Evolutionary conservation across 53 echinoderm and acorn worm species (phyloP).

Genomic region (Apostichopus leukothele): DNA sequence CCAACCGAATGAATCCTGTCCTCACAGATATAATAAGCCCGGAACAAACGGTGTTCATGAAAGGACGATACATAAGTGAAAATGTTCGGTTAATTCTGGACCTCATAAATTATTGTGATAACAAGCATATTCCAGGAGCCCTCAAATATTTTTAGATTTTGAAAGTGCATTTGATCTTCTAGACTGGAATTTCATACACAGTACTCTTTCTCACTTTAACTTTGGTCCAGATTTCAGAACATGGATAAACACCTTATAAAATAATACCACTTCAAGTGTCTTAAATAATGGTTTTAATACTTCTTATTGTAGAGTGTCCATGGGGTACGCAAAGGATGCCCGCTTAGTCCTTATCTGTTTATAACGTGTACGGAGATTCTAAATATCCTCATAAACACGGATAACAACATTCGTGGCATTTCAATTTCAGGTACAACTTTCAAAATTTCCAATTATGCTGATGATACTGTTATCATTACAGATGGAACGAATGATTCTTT

Average conservation of each 20-base stretch:
- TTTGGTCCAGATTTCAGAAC: too few species aligned
- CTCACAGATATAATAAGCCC: background rate
- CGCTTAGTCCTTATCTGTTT: background rate
- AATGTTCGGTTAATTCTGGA: conserved; percentile 12
- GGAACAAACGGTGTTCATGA: background rate
- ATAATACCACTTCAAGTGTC: too few species aligned
- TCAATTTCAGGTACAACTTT: background rate
- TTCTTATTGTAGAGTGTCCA: background rate
- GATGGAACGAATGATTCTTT: background rate
- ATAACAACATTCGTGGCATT: background rate
- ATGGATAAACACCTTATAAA: too few species aligned
- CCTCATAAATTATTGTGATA: background rate
- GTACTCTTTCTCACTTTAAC: background rate
- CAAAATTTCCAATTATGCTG: background rate
- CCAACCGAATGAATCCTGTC: background rate
- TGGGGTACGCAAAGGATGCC: background rate
- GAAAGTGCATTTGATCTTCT: background rate
- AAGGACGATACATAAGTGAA: background rate
- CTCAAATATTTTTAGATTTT: background rate
- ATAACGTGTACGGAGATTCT: background rate
- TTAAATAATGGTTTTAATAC: background rate
- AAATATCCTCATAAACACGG: background rate
- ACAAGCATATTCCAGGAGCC: background rate
- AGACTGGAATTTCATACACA: background rate
- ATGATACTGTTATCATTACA: background rate